Base-by-base conservation (phyloP, 2,797 vertebrate genomes). In the Distichodus sexfasciatus region DNA sequence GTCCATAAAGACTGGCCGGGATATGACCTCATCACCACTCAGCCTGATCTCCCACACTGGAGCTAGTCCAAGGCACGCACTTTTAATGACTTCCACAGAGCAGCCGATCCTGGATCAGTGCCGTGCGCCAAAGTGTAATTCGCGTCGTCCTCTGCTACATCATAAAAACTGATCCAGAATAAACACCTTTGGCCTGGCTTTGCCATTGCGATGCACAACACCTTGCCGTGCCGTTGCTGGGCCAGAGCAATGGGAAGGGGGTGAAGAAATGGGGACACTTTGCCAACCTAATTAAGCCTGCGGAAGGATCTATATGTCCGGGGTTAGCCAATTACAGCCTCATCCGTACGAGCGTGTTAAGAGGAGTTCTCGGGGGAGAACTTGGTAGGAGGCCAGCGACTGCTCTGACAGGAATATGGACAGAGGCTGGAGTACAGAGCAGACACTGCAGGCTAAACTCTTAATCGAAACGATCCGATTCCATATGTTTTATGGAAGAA, bases 291-390 rank as follows among this genome's bases (percentile, higher is more conserved):
- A 78, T 77, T 82, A 79, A 75, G 72, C 53, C 55, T 33, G 61
- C 31, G 64, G 69, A 63, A 75, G 60, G 57, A 61, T 67, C 62
- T 66, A 47, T 60, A 64, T 74, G 73, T 69, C 74, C 33, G 21
- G 70, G 76, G 72, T 80, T 69, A 77, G 75, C 74, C 71, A 75
- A 76, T 76, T 80, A 78, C 69, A 75, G 69, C 59, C 69, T 78
- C 60, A 69, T 70, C 69, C 69, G 68, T 53, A 69, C 59, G 62
- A 61, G 23, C 71, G 59, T 64, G 58, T 66, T 69, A 72, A 60
- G 59, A 75, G 58, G 35, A 51, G 40, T 57, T 57, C 74, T 76
- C 65, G 10, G 29, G 69, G 75, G 62, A 79, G 15, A 55, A 40
- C 31, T 53, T 26, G 21, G 51, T 31, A 26, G 24, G 26, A 62